A percentile compares a stretch with the other conserved stretches of the same genome.
Conservation (phyloP, 2,113 vertebrate species). For the Epinephelus lanceolatus region DNA sequence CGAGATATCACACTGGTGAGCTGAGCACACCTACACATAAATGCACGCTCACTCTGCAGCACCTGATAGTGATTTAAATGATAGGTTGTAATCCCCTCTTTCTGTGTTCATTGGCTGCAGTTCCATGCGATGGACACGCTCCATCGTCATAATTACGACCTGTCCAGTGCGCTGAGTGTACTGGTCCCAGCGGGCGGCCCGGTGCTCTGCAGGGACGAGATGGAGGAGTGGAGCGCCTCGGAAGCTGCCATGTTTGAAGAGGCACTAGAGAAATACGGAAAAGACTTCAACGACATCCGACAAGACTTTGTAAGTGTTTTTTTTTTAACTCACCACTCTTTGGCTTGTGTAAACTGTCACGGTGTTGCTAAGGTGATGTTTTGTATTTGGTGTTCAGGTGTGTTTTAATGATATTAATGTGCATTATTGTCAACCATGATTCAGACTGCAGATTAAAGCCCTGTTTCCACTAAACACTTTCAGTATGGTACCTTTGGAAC, state of each 20-base stretch:
- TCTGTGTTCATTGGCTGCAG: conserved; percentile 68
- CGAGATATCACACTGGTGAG: conserved; percentile 97
- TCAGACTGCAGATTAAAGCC: not conserved
- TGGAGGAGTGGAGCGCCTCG: conserved; percentile 99
- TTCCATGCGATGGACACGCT: conserved; percentile 98
- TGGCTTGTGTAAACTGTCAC: not conserved
- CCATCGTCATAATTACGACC: conserved; percentile 93
- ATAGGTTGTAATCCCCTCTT: not conserved
- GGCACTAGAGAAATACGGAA: conserved; percentile 97
- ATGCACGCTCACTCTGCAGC: not conserved
- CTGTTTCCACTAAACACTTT: no score
- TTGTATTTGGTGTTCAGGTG: not conserved
- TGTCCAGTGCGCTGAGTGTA: conserved; percentile 94
- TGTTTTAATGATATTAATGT: not conserved
- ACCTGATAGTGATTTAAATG: not conserved
- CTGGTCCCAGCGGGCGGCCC: conserved; percentile 96
- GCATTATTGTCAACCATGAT: not conserved
- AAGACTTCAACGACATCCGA: conserved; percentile 99
- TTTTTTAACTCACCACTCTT: not conserved
- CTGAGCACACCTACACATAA: not conserved
- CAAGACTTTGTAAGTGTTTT: conserved; percentile 96
- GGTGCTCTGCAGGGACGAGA: conserved; percentile 96
- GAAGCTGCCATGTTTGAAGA: conserved; percentile 98
- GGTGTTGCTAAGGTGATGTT: not conserved
- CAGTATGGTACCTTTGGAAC: no score